Evolutionary conservation across 2,797 vertebrate genomes (phyloP).

Genomic region (Gymnocypris eckloni): DNA sequence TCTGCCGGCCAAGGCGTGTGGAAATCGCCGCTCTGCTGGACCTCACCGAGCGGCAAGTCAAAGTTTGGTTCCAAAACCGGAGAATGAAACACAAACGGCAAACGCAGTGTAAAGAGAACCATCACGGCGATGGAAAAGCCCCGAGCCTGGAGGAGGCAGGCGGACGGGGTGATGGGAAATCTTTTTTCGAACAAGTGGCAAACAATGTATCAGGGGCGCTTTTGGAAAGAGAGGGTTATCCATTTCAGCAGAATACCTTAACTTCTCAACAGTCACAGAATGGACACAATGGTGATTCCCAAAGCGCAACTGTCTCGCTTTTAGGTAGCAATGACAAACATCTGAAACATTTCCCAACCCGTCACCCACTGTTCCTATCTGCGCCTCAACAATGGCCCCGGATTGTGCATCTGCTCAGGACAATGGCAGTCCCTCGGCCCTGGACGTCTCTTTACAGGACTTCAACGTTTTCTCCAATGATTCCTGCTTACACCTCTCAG

Average conservation of each 20-base stretch:
- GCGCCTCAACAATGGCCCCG: conserved; percentile 90
- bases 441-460: conserved; percentile 91
- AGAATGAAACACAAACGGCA: conserved; percentile 98
- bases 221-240: conserved; percentile 88
- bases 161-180: conserved; percentile 84
- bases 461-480: conserved; percentile 90
- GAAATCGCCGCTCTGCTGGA: conserved; percentile 94
- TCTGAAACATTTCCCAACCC: conserved; percentile 95
- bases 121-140: conserved; percentile 86
- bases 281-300: conserved; percentile 90
- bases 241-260: conserved; percentile 89
- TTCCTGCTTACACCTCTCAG: conserved; percentile 90
- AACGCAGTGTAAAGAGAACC: conserved; percentile 95
- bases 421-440: conserved; percentile 89
- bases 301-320: conserved; percentile 89
- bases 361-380: conserved; percentile 91
- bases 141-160: conserved; percentile 84
- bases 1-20: conserved; percentile 92
- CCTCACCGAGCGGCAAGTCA: conserved; percentile 96
- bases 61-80: conserved; percentile 98
- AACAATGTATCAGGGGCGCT: conserved; percentile 84
- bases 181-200: conserved; percentile 83
- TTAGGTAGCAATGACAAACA: conserved; percentile 99
- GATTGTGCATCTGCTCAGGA: conserved; percentile 95
- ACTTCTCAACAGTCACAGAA: conserved; percentile 86